Percentiles rank a stretch among this genome's conserved stretches.
Evolutionary conservation across 2,113 vertebrate species (phyloP).

Genomic region (Microtus ochrogaster): DNA sequence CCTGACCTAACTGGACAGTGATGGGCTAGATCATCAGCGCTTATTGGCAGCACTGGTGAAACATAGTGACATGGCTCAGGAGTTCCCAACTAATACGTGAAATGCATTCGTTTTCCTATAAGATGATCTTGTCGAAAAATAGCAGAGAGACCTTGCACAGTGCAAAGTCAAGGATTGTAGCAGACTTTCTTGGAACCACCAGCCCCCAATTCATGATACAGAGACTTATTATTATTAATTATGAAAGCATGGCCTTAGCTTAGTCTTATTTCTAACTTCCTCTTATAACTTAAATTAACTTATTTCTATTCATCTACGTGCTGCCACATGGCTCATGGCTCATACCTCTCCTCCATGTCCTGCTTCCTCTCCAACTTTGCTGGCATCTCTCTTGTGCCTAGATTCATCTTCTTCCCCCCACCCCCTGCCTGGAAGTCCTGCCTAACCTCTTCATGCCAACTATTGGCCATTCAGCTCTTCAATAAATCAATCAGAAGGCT

Average conservation of each 20-base stretch:
- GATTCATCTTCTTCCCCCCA: neutral
- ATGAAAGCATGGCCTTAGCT: neutral
- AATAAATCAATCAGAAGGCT: neutral
- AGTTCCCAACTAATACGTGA: constrained; percentile 45
- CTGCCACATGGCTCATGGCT: neutral
- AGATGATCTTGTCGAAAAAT: constrained; percentile 43
- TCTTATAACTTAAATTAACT: neutral
- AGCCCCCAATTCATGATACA: neutral
- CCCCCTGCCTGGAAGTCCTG: neutral
- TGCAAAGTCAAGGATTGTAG: constrained; percentile 10
- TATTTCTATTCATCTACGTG: neutral
- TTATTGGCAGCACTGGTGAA: constrained; percentile 49
- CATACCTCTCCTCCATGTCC: neutral
- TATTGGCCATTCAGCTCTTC: neutral
- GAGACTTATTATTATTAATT: neutral
- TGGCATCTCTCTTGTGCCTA: neutral
- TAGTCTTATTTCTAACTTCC: neutral
- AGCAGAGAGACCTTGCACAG: neutral
- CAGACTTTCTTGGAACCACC: neutral
- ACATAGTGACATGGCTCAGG: constrained; percentile 28
- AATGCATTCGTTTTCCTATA: constrained; percentile 2
- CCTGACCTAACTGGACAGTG: constrained; percentile 2
- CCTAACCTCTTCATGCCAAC: neutral
- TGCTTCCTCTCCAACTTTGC: neutral
- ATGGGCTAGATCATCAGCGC: constrained; percentile 18